phyloP scores from a whole-genome alignment of 2,113 vertebrate genomes.

The Myxocyprinus asiaticus region DNA sequence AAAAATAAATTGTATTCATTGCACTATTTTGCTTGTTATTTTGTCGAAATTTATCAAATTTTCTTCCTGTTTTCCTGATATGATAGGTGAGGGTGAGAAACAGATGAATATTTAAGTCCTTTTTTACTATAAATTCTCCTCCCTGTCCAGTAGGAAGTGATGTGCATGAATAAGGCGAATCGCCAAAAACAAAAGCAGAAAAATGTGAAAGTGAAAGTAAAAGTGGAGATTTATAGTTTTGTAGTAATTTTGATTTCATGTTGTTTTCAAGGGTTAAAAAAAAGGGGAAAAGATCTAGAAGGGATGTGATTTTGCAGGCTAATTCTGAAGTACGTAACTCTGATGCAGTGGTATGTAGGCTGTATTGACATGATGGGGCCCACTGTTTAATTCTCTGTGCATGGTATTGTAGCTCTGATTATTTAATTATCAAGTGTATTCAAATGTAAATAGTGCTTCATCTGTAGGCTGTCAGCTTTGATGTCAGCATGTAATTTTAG shows the following conservation, averaged over 20 bases:
- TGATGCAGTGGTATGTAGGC: constrained; percentile 36
- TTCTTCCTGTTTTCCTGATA: neutral
- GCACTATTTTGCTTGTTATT: neutral
- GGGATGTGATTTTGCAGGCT: neutral
- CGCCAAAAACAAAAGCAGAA: too few species aligned
- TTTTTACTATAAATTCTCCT: too few species aligned
- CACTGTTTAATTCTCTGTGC: constrained; percentile 43
- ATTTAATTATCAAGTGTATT: constrained; percentile 65
- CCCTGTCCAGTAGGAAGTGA: too few species aligned
- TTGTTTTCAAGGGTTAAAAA: neutral
- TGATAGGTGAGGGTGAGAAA: too few species aligned
- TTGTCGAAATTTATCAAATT: neutral
- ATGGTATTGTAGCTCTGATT: constrained; percentile 64
- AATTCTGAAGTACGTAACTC: constrained; percentile 2
- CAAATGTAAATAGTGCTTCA: constrained; percentile 49
- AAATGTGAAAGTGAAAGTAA: too few species aligned
- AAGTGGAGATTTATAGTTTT: too few species aligned
- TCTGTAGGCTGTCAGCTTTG: constrained; percentile 54
- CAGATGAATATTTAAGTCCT: too few species aligned
- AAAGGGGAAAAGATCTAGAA: neutral
- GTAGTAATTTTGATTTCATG: too few species aligned
- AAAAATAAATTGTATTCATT: neutral
- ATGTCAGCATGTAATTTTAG: constrained; percentile 71
- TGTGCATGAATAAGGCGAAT: too few species aligned
- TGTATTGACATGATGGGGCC: neutral